phyloP scores from a whole-genome alignment of 2,888 invertebrate genomes.

The Trichopoda pennipes region DNA sequence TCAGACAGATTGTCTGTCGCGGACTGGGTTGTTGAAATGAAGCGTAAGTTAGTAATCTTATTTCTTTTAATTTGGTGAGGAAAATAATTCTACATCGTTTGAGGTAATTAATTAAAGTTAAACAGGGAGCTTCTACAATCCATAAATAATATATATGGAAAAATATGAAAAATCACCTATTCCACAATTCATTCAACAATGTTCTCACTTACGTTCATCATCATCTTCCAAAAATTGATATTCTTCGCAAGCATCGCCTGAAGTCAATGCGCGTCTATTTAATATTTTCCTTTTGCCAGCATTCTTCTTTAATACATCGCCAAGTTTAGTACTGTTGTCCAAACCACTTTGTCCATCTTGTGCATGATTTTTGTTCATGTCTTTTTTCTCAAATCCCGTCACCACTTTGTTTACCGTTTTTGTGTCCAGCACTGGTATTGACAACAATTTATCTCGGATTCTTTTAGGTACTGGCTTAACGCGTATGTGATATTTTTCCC shows the following conservation, averaged over 20 bases:
- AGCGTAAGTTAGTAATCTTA: too few species aligned
- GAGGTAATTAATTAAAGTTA: too few species aligned
- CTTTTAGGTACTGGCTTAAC: slow-evolving; percentile 52
- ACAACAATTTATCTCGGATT: slow-evolving; percentile 49
- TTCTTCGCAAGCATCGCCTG: not conserved
- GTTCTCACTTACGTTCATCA: slow-evolving; percentile 34
- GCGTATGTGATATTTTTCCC: slow-evolving; percentile 47
- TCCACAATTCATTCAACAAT: too few species aligned
- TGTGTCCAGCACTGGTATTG: slow-evolving; percentile 29
- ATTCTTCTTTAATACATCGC: not conserved
- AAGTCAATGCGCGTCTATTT: not conserved
- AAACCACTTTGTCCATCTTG: not conserved
- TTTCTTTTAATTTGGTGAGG: too few species aligned
- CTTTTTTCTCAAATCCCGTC: not conserved
- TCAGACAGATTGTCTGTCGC: too few species aligned
- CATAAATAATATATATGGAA: too few species aligned
- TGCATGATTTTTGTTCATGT: not conserved
- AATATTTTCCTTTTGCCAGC: not conserved
- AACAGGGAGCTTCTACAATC: too few species aligned
- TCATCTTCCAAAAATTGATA: slow-evolving; percentile 21
- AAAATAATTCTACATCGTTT: too few species aligned
- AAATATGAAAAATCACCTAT: too few species aligned
- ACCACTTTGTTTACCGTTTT: not conserved
- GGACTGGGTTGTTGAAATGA: too few species aligned
- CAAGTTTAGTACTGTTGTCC: not conserved